Conservation (phyloP, 1,140 invertebrate genomes). For the Apis florea region DNA sequence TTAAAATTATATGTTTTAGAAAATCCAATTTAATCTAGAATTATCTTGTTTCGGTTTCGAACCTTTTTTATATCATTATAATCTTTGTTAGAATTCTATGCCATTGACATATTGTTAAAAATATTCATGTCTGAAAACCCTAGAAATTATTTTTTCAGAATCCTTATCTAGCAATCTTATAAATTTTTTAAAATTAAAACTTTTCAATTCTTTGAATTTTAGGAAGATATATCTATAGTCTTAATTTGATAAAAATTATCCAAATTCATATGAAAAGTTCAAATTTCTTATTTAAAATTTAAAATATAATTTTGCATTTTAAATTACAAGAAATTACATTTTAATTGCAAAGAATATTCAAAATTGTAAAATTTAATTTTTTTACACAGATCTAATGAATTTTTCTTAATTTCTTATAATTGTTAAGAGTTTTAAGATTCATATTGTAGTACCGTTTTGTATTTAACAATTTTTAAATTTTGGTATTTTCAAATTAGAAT, state of each 20-base stretch:
- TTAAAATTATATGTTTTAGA: constrained; percentile 20
- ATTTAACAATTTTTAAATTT: not conserved
- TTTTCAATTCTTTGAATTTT: not conserved
- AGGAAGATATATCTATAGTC: constrained; percentile 1
- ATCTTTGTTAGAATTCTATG: constrained; percentile 25
- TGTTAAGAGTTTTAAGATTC: not conserved
- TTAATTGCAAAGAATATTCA: not conserved
- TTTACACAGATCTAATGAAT: constrained; percentile 14
- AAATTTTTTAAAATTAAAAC: not conserved
- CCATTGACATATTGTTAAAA: not conserved
- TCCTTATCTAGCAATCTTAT: not conserved
- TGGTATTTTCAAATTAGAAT: constrained; percentile 8
- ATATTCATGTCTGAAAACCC: not conserved
- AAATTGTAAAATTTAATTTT: not conserved
- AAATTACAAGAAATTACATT: not conserved
- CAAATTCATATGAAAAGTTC: not conserved
- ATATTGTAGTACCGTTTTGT: constrained; percentile 10
- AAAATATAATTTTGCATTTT: not conserved
- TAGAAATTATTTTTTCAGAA: not conserved
- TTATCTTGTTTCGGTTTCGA: constrained; percentile 21
- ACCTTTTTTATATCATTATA: constrained; percentile 10
- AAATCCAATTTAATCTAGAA: constrained; percentile 13
- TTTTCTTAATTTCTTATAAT: constrained; percentile 10
- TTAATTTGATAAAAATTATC: not conserved
- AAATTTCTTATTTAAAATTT: not conserved